phyloP scores from a whole-genome alignment of 2,797 vertebrate species.

The Darevskia nairensis region DNA sequence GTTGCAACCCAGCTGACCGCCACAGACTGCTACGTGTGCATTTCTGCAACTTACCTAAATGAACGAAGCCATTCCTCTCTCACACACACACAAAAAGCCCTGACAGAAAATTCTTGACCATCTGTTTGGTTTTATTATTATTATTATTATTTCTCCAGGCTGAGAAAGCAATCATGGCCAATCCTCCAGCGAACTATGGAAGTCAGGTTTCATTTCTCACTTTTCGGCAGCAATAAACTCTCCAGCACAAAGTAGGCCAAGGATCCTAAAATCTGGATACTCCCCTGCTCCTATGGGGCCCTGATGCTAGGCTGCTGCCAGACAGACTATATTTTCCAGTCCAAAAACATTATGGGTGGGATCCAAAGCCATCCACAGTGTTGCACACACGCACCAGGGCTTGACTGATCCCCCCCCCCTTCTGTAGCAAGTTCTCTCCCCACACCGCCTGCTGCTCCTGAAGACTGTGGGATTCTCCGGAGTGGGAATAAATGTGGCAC shows the following conservation, averaged over 20 bases:
- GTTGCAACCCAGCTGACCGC: neutral
- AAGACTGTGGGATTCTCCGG: too few species aligned
- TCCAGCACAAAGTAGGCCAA: slow-evolving; percentile 59
- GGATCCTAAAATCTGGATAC: slow-evolving; percentile 49
- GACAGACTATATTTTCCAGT: slow-evolving; percentile 41
- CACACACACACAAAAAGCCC: slow-evolving; percentile 16
- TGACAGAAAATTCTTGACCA: slow-evolving; percentile 72
- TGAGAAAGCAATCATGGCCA: slow-evolving; percentile 73
- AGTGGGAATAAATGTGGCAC: too few species aligned
- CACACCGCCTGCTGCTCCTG: neutral
- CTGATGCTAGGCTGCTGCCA: slow-evolving; percentile 36
- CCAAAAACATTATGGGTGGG: slow-evolving; percentile 46
- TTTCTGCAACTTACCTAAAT: slow-evolving; percentile 63
- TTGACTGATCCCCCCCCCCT: neutral
- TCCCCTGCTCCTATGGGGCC: slow-evolving; percentile 51
- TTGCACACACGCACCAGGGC: neutral
- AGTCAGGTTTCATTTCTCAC: slow-evolving; percentile 69
- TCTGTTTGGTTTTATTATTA: slow-evolving; percentile 61
- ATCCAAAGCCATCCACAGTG: neutral
- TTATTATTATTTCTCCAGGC: slow-evolving; percentile 68
- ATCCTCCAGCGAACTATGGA: slow-evolving; percentile 72
- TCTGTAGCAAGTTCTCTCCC: neutral
- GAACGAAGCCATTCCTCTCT: slow-evolving; percentile 62
- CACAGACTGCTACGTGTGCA: slow-evolving; percentile 38
- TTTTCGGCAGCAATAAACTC: slow-evolving; percentile 69